Base-by-base conservation (phyloP, 2,888 invertebrate genomes). In the Aplocera efformata region DNA sequence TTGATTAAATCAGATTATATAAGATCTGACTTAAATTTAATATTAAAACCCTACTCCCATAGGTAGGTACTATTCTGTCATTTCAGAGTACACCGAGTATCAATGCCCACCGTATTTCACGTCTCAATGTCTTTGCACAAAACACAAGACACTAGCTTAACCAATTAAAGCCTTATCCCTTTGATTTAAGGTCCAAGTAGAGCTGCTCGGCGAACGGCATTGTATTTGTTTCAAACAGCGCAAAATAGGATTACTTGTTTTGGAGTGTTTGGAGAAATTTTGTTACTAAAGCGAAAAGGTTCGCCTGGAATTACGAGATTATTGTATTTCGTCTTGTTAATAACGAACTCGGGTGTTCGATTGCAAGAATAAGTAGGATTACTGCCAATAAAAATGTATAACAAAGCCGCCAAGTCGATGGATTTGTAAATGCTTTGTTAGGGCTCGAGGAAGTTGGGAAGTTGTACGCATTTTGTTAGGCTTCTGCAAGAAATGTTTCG, bases 231-330 rank as follows among this genome's bases (percentile, higher is more conserved):
- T 45, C 54, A 47, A 62, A 61, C 59, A 53, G 53, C 50, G 43
- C 53, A 59, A 61, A 69, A 69, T 62, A 52, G 65, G 70, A 70
- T 72, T 70, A 69, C 65, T 62, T 53, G 52, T 51, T 46, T 58
- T 59, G 43, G 52, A 50, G 52, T 52, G 58, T 58, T 57, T 57
- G 56, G 55, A 48, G 56, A 58, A 65, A 66, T 64, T 68, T 66
- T 60, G 59, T 63, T 61, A 56, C 53, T 53, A 58, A 60, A 60
- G 60, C 52, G 50, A 55, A 48, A 55, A 52, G 48, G 52, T 55
- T 50, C 46, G 59, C 55, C 58, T 55, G 43, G 60, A 47, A 56
- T 66, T 65, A 65, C 52, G 55, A 58, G 65, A 66, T 68, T 69
- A 65, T 58, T 55, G 55, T 55, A 55, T 52, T 52, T 41, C 48